A percentile compares a stretch with the other conserved stretches of the same genome.
These are phyloP conservation scores for Spizaetus ornatus DNA, from an alignment of 2,113 vertebrate genomes.

Conservation along the genomic window DNA sequence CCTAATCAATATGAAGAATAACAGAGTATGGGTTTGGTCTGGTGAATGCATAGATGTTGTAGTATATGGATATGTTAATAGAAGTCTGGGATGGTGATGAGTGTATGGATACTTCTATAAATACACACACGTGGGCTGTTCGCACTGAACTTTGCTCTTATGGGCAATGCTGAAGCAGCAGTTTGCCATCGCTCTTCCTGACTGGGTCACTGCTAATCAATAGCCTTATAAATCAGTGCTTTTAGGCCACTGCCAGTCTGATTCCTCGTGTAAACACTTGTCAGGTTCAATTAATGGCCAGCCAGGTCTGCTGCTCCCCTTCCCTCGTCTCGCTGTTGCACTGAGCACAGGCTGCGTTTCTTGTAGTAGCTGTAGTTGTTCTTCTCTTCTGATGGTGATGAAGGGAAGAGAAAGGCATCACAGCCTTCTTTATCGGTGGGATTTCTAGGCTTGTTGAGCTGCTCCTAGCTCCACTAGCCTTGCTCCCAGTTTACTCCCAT, in stretches of 20 bases:
- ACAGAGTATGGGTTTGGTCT: not conserved
- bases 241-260: not conserved
- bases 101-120: not conserved
- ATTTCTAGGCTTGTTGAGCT: not conserved
- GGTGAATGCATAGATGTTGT: not conserved
- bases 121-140: not conserved
- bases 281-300: not conserved
- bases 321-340: not conserved
- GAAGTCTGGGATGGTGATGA: not conserved
- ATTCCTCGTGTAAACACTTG: not conserved
- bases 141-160: not conserved
- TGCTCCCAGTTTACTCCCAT: not conserved
- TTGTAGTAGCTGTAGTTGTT: not conserved
- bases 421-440: not conserved
- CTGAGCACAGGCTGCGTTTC: not conserved
- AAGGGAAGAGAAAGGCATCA: not conserved
- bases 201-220: conserved; percentile 10
- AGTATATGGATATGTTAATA: not conserved
- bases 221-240: conserved; percentile 14
- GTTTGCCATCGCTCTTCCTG: not conserved
- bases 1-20: not conserved
- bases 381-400: not conserved
- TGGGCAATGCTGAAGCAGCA: not conserved
- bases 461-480: not conserved
- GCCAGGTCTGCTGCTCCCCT: not conserved